Conservation (phyloP, 2,113 vertebrate species). For the Eublepharis macularius region DNA sequence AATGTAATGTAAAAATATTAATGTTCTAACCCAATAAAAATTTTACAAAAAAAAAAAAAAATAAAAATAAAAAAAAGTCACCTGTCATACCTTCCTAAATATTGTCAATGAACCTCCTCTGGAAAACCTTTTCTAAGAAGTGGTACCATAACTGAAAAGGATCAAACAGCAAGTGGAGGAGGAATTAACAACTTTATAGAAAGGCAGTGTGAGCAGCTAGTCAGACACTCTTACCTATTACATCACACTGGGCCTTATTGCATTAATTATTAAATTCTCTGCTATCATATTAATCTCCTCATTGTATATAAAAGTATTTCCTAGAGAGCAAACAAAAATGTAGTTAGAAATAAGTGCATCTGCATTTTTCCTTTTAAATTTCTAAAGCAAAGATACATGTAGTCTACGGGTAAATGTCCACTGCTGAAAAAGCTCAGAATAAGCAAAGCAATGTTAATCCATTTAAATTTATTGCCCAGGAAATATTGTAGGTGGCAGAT, state of each 20-base stretch:
- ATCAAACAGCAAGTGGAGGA: too few relatives aligned
- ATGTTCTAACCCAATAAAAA: too few relatives aligned
- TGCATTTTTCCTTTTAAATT: conserved; percentile 32
- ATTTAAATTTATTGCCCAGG: conserved; percentile 68
- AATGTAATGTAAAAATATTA: too few relatives aligned
- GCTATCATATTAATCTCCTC: neutral
- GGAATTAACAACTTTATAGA: too few relatives aligned
- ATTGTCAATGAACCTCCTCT: too few relatives aligned
- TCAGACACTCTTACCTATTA: neutral
- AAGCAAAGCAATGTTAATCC: conserved; percentile 67
- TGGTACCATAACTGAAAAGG: too few relatives aligned
- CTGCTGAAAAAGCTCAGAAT: conserved; percentile 57
- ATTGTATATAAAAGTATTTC: neutral
- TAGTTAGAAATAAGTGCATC: conserved; percentile 6
- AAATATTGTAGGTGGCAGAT: conserved; percentile 69
- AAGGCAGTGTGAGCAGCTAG: too few relatives aligned
- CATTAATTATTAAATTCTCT: neutral
- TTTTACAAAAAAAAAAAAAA: too few relatives aligned
- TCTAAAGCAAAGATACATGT: conserved; percentile 54
- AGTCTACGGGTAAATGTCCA: conserved; percentile 52
- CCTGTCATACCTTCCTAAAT: too few relatives aligned
- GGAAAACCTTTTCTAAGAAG: too few relatives aligned
- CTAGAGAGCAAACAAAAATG: conserved; percentile 22
- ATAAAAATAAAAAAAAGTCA: too few relatives aligned
- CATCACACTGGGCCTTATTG: too few relatives aligned